A percentile compares a stretch with the other conserved stretches of the same genome.
phyloP scores from a whole-genome alignment of 2,113 vertebrate species.

The Oophaga pumilio region DNA sequence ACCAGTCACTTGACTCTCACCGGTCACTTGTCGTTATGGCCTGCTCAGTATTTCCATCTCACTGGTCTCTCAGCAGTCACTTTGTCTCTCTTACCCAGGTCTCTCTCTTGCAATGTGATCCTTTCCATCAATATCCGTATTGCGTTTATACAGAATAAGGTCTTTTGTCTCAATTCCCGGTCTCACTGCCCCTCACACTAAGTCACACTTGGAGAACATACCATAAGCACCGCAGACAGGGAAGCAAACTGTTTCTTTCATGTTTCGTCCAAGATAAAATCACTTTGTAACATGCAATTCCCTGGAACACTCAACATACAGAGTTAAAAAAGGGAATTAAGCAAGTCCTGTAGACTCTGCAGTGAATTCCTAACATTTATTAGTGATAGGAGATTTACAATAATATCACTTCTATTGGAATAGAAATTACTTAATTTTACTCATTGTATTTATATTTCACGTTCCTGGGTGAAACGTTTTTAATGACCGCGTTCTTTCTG shows the following conservation, averaged over 20 bases:
- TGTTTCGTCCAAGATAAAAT: slow-evolving; percentile 18
- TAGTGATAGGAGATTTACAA: not conserved
- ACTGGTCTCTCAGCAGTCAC: slow-evolving; percentile 26
- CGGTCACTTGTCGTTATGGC: slow-evolving; percentile 8
- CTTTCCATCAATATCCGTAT: slow-evolving; percentile 14
- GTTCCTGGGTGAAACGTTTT: not conserved
- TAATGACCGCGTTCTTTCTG: not conserved
- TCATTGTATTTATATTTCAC: not conserved
- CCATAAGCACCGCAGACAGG: not conserved
- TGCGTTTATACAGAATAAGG: slow-evolving; percentile 21
- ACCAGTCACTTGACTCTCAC: not conserved
- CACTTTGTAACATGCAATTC: slow-evolving; percentile 7
- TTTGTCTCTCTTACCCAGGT: slow-evolving; percentile 9
- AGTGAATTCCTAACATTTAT: not conserved
- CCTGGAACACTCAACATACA: not conserved
- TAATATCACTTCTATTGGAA: not conserved
- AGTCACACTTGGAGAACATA: slow-evolving; percentile 22
- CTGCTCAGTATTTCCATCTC: slow-evolving; percentile 6
- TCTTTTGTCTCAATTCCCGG: not conserved
- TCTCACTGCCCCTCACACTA: not conserved
- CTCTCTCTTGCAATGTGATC: slow-evolving; percentile 10
- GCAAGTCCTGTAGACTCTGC: not conserved
- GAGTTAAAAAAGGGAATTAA: not conserved
- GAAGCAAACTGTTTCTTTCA: slow-evolving; percentile 31
- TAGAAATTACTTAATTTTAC: not conserved